These are phyloP conservation scores for Silurus aristotelis DNA, from an alignment of 2,797 vertebrate genomes.

Conservation along the genomic window DNA sequence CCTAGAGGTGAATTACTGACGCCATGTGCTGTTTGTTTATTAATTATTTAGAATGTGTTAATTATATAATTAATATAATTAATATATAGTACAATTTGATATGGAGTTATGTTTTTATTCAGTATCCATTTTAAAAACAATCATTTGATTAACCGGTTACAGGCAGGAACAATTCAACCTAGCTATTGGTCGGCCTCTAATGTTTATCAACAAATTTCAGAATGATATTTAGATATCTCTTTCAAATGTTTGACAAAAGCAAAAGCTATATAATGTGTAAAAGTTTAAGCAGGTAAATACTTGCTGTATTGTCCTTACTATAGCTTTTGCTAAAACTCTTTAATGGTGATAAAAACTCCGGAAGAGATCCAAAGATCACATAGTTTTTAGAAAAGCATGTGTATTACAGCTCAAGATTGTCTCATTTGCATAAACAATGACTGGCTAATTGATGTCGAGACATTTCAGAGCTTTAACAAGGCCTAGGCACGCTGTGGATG, in stretches of 20 bases:
- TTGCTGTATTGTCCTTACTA: not conserved
- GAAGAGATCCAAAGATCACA: not conserved
- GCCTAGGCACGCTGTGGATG: not conserved
- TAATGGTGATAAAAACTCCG: not conserved
- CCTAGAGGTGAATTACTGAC: no score
- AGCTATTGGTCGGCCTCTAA: no score
- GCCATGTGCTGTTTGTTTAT: no score
- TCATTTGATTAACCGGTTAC: no score
- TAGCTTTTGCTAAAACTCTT: not conserved
- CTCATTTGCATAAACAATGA: not conserved
- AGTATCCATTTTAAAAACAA: no score
- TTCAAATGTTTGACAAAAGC: not conserved
- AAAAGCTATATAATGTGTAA: not conserved
- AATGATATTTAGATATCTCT: not conserved
- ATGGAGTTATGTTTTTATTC: no score
- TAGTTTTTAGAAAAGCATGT: not conserved
- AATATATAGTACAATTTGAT: no score
- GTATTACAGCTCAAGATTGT: not conserved
- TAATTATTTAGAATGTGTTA: no score
- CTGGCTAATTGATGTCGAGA: not conserved
- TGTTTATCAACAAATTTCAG: not conserved
- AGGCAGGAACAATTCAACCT: no score
- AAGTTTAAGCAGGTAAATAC: not conserved
- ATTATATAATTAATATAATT: no score
- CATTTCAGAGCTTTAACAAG: not conserved